phyloP scores from a whole-genome alignment of 2,888 invertebrate species.

The Agrotis ipsilon region DNA sequence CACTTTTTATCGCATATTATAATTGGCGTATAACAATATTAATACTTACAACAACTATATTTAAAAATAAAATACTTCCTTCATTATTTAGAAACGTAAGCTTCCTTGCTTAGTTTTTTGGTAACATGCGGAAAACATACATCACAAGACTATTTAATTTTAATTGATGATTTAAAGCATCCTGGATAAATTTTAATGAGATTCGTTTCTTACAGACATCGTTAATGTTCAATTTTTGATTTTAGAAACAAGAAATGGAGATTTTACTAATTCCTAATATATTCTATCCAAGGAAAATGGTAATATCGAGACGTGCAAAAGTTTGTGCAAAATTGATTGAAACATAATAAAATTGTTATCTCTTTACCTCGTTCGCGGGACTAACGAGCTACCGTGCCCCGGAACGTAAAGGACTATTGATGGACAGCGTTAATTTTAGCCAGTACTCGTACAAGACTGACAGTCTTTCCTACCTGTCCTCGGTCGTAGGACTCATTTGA shows the following conservation, averaged over 20 bases:
- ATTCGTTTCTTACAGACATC: background rate
- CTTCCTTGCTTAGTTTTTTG: conserved; percentile 24
- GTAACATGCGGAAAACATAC: background rate
- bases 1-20: conserved; percentile 26
- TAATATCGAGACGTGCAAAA: no score
- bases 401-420: no score
- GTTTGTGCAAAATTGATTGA: no score
- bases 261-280: no score
- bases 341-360: background rate
- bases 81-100: conserved; percentile 1
- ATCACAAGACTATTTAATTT: background rate
- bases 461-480: no score
- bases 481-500: no score
- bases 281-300: background rate
- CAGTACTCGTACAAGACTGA: no score
- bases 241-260: background rate
- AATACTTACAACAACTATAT: background rate
- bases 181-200: no score
- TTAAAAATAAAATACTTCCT: conserved; percentile 21
- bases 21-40: conserved; percentile 22
- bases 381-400: no score
- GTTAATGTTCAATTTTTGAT: background rate
- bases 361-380: conserved; percentile 93
- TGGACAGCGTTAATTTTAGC: no score
- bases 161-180: background rate